Conservation (phyloP, 2,113 vertebrate genomes). For the Grallaria varia region DNA sequence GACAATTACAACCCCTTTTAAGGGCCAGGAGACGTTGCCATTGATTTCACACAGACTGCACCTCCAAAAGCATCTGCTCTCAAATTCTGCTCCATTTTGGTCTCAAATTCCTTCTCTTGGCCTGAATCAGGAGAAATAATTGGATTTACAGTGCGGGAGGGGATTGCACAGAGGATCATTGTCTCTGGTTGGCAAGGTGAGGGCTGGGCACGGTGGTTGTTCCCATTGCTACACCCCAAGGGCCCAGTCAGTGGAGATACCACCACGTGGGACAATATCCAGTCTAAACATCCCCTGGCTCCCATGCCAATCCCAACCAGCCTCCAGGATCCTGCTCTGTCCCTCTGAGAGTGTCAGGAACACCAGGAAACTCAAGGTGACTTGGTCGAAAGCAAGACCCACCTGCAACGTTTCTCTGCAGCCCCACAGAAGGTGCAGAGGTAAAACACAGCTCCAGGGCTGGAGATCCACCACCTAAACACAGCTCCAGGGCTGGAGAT, state of each 20-base stretch:
- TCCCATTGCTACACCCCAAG: neutral
- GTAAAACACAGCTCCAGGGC: no score
- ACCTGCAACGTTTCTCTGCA: neutral
- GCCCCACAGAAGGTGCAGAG: neutral
- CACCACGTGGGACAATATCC: neutral
- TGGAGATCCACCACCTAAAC: no score
- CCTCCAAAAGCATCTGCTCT: neutral
- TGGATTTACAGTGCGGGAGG: neutral
- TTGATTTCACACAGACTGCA: neutral
- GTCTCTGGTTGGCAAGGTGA: no score
- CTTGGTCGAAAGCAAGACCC: neutral
- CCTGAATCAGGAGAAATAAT: neutral
- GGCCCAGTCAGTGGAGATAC: no score
- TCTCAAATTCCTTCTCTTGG: neutral
- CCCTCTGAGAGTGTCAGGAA: neutral
- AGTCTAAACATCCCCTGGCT: neutral
- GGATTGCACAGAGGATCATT: neutral
- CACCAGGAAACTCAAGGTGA: neutral
- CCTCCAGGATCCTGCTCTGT: neutral
- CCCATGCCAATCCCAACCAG: neutral
- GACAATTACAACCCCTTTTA: neutral
- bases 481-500: no score
- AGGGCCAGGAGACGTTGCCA: neutral
- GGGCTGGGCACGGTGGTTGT: neutral
- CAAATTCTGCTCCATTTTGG: fast-evolving